Evolutionary conservation across 1,140 invertebrate species (phyloP), one percentile per base, ranked within the genome.

Genomic region (Caenorhabditis brenneri): DNA sequence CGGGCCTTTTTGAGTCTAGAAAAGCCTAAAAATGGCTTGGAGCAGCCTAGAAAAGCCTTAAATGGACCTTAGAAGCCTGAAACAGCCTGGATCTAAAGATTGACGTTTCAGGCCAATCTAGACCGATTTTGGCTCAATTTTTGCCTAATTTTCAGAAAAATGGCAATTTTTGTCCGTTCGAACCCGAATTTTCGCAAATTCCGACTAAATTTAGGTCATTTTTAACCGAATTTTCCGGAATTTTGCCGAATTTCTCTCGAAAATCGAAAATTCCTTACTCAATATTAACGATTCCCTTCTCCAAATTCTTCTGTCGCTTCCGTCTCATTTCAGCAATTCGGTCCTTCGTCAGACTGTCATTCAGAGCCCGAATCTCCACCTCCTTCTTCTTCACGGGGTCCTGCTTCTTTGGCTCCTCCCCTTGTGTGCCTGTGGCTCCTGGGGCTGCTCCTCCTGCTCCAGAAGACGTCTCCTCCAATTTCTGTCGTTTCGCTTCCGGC

Each of bases 291-390:
- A 74, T 74, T 46, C 65, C 65, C 36, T 74, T 74, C 36, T 74
- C 65, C 15, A 31, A 10, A 74, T 74, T 31, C 12, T 31, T 74
- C 36, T 74, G 65, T 42, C 65, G 33, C n/a, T 74, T 74, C n/a
- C 65, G 42, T 74, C 65, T 74, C 65, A 74, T 74, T 42, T 74
- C 65, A 12, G 36, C 65, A n/a, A 74, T 74, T 42, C 65, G 27
- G 12, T 74, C 65, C 36, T 74, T 74, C 7, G 65, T 74, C 65
- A 74, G 15, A 74, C n/a, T 42, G n/a, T 42, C 36, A 74, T 74
- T 74, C n/a, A 74, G 10, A 9, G 65, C 65, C 19, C 65, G 65
- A 74, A 74, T 74, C 36, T 74, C 65, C 5, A 42, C 36, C 33
- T 74, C 65, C 24, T 74, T 42, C 36, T 74, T 74, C n/a, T 24